Conservation (phyloP, 1,140 invertebrate species). For the Bombus confusus region DNA sequence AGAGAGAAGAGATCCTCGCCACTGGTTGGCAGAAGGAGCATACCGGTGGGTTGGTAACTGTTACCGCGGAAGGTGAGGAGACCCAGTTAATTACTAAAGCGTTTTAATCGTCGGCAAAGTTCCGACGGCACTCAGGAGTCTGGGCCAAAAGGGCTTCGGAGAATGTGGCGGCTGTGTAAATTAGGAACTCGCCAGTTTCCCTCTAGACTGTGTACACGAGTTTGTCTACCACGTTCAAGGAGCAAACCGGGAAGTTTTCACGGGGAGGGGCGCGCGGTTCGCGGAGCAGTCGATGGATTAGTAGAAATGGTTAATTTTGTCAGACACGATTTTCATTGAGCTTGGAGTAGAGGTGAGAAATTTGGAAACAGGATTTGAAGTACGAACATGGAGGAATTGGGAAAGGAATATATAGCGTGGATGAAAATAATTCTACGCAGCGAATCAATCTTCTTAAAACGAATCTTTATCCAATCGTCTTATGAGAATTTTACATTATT, state of each 20-base stretch:
- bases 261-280: not conserved
- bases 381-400: no score
- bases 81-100: constrained; percentile 73
- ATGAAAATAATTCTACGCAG: no score
- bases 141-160: constrained; percentile 56
- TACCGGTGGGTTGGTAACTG: constrained; percentile 57
- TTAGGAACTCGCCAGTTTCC: constrained; percentile 63
- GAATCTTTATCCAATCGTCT: not conserved
- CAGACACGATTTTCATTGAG: no score
- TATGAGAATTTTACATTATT: not conserved
- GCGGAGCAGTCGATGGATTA: not conserved
- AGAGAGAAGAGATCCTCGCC: not conserved
- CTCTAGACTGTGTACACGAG: not conserved
- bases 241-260: not conserved
- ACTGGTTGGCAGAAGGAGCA: constrained; percentile 37
- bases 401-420: no score
- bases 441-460: no score
- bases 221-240: not conserved
- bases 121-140: constrained; percentile 70
- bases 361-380: no score
- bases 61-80: constrained; percentile 71
- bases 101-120: constrained; percentile 83
- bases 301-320: not conserved
- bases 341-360: no score
- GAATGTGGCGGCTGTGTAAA: constrained; percentile 68